Conservation (phyloP, 2,113 vertebrate species). For the Gracilinanus agilis region DNA sequence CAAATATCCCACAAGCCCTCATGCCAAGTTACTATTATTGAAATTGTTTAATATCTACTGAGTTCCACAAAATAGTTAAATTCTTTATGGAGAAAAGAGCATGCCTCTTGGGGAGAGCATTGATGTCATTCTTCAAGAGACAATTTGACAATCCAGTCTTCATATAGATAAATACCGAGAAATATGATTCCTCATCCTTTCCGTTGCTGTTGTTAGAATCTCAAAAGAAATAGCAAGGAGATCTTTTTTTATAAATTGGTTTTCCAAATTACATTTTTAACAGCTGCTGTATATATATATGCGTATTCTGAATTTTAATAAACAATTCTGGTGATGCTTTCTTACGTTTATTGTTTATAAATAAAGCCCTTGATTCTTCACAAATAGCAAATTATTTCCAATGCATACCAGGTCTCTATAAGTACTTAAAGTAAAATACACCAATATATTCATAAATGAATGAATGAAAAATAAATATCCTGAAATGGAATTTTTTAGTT, state of each 20-base stretch:
- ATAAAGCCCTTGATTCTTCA: slow-evolving; percentile 36
- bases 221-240: slow-evolving; percentile 32
- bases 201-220: slow-evolving; percentile 21
- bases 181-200: slow-evolving; percentile 35
- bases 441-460: not conserved
- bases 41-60: slow-evolving; percentile 48
- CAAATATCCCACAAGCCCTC: not conserved
- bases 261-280: not conserved
- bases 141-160: slow-evolving; percentile 18
- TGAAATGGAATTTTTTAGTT: not conserved
- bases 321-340: slow-evolving; percentile 8
- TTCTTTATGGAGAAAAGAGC: slow-evolving; percentile 21
- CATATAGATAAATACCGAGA: slow-evolving; percentile 2
- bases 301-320: slow-evolving; percentile 43
- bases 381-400: slow-evolving; percentile 44
- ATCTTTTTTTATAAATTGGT: slow-evolving; percentile 8
- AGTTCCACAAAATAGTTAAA: not conserved
- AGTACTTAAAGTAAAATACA: slow-evolving; percentile 37
- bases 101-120: not conserved
- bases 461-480: not conserved
- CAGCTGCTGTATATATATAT: slow-evolving; percentile 1
- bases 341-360: slow-evolving; percentile 41
- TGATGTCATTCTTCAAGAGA: not conserved
- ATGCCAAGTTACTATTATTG: slow-evolving; percentile 39
- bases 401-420: slow-evolving; percentile 28